Evolutionary conservation across 2,113 vertebrate species (phyloP).

Genomic region (Bufo gargarizans): DNA sequence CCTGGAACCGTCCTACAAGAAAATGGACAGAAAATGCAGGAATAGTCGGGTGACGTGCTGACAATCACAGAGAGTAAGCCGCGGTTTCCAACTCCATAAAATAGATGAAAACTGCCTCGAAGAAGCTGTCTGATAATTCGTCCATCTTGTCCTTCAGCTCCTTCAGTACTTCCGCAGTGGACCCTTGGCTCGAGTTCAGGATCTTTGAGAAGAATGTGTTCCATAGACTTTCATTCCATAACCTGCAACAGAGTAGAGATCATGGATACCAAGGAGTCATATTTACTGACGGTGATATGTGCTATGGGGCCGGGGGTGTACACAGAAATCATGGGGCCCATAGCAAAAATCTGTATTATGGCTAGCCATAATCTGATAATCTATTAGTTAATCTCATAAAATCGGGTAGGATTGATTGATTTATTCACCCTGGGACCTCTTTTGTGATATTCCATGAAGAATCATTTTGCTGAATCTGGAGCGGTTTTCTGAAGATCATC

Average conservation of each 20-base stretch:
- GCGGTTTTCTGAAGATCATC: slow-evolving; percentile 73
- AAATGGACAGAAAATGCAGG: background rate
- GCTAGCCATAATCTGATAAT: too few species aligned
- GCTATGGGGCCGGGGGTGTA: too few species aligned
- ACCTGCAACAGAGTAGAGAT: slow-evolving; percentile 64
- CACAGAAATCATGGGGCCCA: background rate
- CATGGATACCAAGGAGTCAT: background rate
- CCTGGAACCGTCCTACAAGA: background rate
- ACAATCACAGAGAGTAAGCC: background rate
- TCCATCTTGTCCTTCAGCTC: slow-evolving; percentile 71
- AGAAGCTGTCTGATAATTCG: slow-evolving; percentile 11
- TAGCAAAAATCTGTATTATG: background rate
- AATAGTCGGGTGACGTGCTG: background rate
- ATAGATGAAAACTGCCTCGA: background rate
- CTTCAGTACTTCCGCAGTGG: slow-evolving; percentile 69
- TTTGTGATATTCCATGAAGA: slow-evolving; percentile 73
- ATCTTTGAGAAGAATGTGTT: slow-evolving; percentile 74
- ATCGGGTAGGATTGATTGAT: too few species aligned
- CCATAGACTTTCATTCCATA: slow-evolving; percentile 70
- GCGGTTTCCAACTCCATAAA: background rate
- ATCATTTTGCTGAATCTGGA: slow-evolving; percentile 71
- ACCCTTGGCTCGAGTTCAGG: slow-evolving; percentile 73
- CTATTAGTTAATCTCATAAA: too few species aligned
- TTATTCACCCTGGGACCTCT: slow-evolving; percentile 63
- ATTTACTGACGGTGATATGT: background rate